These are phyloP conservation scores for Paedocypris micromegethes DNA, from an alignment of 2,797 vertebrate species.

Conservation along the genomic window DNA sequence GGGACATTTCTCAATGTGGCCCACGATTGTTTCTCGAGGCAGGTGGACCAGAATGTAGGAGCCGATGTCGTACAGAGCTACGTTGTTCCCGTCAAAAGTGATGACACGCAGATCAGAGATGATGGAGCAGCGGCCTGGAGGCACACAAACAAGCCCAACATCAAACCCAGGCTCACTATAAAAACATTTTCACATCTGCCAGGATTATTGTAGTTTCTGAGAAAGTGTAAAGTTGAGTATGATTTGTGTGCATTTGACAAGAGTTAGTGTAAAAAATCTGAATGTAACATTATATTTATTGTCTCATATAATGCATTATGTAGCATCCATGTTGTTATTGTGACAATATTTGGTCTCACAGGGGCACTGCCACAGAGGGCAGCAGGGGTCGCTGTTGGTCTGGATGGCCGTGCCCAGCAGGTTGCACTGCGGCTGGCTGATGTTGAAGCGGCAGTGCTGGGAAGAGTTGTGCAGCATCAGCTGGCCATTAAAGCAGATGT, in stretches of 20 bases:
- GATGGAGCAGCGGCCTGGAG: constrained; percentile 88
- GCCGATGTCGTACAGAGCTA: constrained; percentile 88
- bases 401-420: constrained; percentile 90
- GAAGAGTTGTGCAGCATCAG: constrained; percentile 91
- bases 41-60: constrained; percentile 90
- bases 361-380: constrained; percentile 94
- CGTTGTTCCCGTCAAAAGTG: constrained; percentile 95
- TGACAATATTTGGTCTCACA: constrained; percentile 68
- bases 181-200: not conserved
- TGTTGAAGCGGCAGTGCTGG: constrained; percentile 83
- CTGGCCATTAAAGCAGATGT: constrained; percentile 85
- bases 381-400: constrained; percentile 87
- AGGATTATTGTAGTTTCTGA: too few species aligned
- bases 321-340: too few species aligned
- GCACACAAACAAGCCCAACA: constrained; percentile 13
- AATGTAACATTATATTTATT: too few species aligned
- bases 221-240: too few species aligned
- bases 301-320: too few species aligned
- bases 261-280: too few species aligned
- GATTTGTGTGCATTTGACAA: too few species aligned
- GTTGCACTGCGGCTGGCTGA: constrained; percentile 84
- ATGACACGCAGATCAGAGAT: constrained; percentile 93
- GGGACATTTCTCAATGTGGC: constrained; percentile 91
- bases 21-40: constrained; percentile 85
- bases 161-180: too few species aligned